Evolutionary conservation across 1,140 invertebrate species (phyloP), one percentile per base, ranked within the genome.

Genomic region (Bombus breviceps): DNA sequence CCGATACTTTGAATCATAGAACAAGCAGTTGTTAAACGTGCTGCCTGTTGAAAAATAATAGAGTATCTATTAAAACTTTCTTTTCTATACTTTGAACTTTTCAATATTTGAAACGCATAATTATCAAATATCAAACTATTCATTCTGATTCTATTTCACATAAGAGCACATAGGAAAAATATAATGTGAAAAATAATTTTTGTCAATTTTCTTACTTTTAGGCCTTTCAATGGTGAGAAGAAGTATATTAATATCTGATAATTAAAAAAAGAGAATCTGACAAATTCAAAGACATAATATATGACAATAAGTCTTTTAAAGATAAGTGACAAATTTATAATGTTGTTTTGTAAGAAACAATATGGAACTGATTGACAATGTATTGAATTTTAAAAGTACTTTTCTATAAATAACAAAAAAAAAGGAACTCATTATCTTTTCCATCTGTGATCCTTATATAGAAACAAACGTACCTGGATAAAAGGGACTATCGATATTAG

Each of bases 21-120:
- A 91, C 97, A 98, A 15, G 97, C 96, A n/a, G 96, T 96, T 4
- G 97, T 97, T 91, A 98, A 96, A 69, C 97, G 95, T 25, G 98
- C 97, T 43, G 98, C 98, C 97, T 98, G 93, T 90, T 94, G 96
- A 91, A 74, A 78, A 86, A 8, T 15, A 53, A 75, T 37, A 53
- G 47, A 64, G 12, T 53, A 78, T 80, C 37, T 83, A 53, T 82
- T 32, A 69, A 39, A 47, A 82, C 41, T 2, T 71, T 53, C n/a
- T 32, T 32, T 57, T 32, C 8, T 77, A 6, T 18, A 43, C 9
- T 13, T 69, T 12, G 0, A 69, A 69, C 5, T 69, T 39, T 39
- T 10, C 3, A 12, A 69, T 28, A 25, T 69, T 37, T 39, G 3
- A 13, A 68, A 66, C 15, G 15, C 34, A 2, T 69, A 69, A 37